Evolutionary conservation across 2,113 vertebrate genomes (phyloP), one percentile per base, ranked within the genome.

Genomic region (Ictalurus furcatus): DNA sequence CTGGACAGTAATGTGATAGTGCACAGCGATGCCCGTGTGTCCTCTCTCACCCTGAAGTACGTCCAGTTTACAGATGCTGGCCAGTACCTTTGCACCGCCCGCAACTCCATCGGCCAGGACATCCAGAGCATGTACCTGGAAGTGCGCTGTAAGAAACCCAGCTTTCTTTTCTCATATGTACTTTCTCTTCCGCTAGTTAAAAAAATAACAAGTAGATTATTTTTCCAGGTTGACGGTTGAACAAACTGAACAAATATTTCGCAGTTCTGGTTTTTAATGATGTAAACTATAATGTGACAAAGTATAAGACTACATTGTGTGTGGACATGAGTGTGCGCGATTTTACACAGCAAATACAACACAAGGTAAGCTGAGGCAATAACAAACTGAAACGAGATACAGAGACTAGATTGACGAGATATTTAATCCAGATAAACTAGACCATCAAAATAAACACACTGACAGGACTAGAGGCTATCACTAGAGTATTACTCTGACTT

Each of bases 1-100:
- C 93, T 97, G 89, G 98, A 99, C 9, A 96, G 97, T 78, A 97
- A 97, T 76, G 96, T 99, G 40, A 92, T 98, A 84, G 96, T 99
- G 0, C 97, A 95, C 79, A 98, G 97, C 93, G 96, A 99, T 1
- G 97, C 97, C 0, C 96, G 98, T 0, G 97, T 99, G 13, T 99
- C 98, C 0, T 97, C 98, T 1, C 96, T 99, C 76, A 99, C 97
- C 0, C 94, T 99, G 90, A 99, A 99, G 93, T 96, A 97, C 14
- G 95, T 99, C 91, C 98, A 99, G 94, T 99, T 98, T 93, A 99
- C 97, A 0, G 97, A 99, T 5, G 98, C 98, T 0, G 98, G 98
- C 52, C 97, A 97, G 80, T 99, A 99, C 16, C 93, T 98, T 59
- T 99, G 98, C 95, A 97, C 95, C 0, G 98, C 98, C 92, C 97